Evolutionary conservation across 2,113 vertebrate species (phyloP).

Genomic region (Pluvianellus socialis): DNA sequence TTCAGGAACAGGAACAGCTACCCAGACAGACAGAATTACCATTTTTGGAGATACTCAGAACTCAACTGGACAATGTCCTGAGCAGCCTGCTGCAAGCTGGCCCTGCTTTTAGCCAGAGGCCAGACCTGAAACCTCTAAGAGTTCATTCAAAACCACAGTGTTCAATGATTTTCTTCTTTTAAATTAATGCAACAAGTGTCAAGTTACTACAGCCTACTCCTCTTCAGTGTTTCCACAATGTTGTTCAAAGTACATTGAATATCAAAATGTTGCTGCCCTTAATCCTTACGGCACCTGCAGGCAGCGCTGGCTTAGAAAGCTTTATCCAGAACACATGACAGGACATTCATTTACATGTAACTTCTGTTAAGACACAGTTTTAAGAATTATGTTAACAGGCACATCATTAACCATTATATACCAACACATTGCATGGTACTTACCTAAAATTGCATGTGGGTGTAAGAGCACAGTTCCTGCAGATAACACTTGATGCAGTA

Average conservation of each 20-base stretch:
- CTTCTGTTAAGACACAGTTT: background rate
- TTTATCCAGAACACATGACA: accelerated
- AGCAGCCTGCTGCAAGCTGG: background rate
- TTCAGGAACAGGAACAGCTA: background rate
- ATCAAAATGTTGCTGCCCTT: background rate
- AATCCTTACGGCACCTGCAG: background rate
- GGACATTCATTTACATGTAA: background rate
- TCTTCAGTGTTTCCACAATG: background rate
- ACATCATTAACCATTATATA: accelerated
- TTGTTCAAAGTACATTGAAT: accelerated
- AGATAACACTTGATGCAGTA: accelerated
- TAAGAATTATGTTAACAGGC: accelerated
- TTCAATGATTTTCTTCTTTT: accelerated
- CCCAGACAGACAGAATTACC: background rate
- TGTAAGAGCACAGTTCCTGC: accelerated
- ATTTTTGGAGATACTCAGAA: background rate
- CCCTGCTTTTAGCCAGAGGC: background rate
- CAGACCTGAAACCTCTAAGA: background rate
- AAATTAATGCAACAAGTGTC: background rate
- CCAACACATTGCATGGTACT: accelerated
- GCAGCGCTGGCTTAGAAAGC: background rate
- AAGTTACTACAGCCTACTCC: background rate
- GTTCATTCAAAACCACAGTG: background rate
- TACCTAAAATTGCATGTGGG: accelerated
- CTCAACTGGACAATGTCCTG: accelerated